Base-by-base conservation (phyloP, 1,140 invertebrate genomes). In the Sesamia nonagrioides region DNA sequence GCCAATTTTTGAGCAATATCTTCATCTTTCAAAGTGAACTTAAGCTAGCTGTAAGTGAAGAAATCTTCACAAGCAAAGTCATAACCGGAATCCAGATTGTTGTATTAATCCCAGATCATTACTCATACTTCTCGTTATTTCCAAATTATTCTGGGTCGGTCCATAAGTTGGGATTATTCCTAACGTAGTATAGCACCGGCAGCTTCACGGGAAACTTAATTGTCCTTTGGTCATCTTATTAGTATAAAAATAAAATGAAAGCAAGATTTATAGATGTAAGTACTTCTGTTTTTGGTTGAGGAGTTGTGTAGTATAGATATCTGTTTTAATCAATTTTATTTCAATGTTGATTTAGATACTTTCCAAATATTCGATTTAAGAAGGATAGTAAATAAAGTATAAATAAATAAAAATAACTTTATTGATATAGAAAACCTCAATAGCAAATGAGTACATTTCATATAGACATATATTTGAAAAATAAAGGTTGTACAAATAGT, bases 51-150 rank as follows among this genome's bases (percentile, higher is more conserved):
- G 21, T 8, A 42, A 9, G n/a, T 8, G 60, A 69, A 69, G 50
- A 69, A 27, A 50, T 50, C 66, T 50, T 69, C 66, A 69, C 54
- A 54, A 52, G 37, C 18, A 52, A 17, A 17, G 8, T 42, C 33
- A 15, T 45, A 73, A 40, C 35, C 60, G 15, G 33, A n/a, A 54
- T 77, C 61, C 48, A 77, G 60, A 75, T 75, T 75, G 58, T 63
- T 75, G 73, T 48, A 58, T 75, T 63, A 75, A 75, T 63, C 73
- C 52, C 6, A 27, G n/a, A 33, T 50, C 73, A 75, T 75, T 75
- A 75, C 58, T 75, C 58, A 75, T 75, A 21, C 63, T 63, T 42
- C 56, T 35, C 56, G 8, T 42, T 27, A 42, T 35, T 61, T 63
- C 58, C 35, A 42, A 75, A 75, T 75, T 75, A 63, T 48, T 75